Evolutionary conservation across 2,888 invertebrate species (phyloP).

Genomic region (Helicoverpa assulta): DNA sequence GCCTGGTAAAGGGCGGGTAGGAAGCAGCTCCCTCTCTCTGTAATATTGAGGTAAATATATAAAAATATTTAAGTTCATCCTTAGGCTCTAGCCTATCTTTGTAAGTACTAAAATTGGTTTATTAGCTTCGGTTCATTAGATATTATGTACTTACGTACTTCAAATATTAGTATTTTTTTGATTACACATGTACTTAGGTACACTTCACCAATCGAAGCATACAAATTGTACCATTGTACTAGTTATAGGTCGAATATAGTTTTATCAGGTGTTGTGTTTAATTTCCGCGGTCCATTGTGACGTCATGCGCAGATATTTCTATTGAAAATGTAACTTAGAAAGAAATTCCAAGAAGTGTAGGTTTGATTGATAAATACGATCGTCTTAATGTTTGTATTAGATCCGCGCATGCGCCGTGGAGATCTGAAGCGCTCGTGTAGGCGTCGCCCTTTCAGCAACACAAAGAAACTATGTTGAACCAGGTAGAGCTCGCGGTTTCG

Average conservation of each 20-base stretch:
- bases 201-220: background rate
- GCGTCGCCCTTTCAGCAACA: background rate
- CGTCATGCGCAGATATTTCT: slow-evolving; percentile 39
- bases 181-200: too few species aligned
- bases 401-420: slow-evolving; percentile 3
- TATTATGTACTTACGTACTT: too few species aligned
- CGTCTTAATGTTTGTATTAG: slow-evolving; percentile 38
- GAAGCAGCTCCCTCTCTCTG: too few species aligned
- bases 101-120: too few species aligned
- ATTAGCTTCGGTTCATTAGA: too few species aligned
- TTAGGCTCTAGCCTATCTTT: too few species aligned
- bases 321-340: slow-evolving; percentile 50
- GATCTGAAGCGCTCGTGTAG: background rate
- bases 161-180: too few species aligned
- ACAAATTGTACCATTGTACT: slow-evolving; percentile 10
- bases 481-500: too few species aligned
- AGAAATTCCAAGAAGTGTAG: slow-evolving; percentile 40
- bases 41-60: too few species aligned
- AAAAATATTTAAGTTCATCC: too few species aligned
- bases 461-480: background rate
- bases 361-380: slow-evolving; percentile 51
- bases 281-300: slow-evolving; percentile 42
- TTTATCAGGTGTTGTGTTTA: slow-evolving; percentile 52
- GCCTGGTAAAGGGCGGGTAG: too few species aligned
- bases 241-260: slow-evolving; percentile 25